Evolutionary conservation across 1,140 invertebrate genomes (phyloP), one percentile per base, ranked within the genome.

Genomic region (Telenomus remus): DNA sequence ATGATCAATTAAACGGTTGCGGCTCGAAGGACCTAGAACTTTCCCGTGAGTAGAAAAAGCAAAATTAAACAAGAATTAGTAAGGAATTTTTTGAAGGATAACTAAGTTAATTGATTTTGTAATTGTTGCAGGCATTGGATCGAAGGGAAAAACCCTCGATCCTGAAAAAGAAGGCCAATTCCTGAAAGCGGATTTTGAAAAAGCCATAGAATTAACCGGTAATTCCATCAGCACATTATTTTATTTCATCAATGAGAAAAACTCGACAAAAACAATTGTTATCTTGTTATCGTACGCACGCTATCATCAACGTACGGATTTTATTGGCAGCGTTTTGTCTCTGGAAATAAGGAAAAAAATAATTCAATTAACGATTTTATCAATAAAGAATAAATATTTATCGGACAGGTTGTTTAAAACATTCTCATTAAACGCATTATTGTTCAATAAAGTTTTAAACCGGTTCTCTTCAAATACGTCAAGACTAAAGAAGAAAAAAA

Each of bases 181-280:
- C 56, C 90, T 93, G 81, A 93, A 93, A 85, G 93, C 93, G 86
- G 94, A 94, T 82, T 95, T 95, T 79, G 94, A 95, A 86, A 90
- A 91, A 81, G 94, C 94, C 72, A 95, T 95, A 81, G 93, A 95
- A 90, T 88, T 93, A 88, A 91, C 93, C 78, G 91, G 91, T 92
- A 82, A 89, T 80, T 83, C 11, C 9, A 8, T n/a, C 16, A 5
- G 19, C 7, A 27, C 6, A 10, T 19, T 8, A 16, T 48, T 27
- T 46, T 15, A 12, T 13, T 46, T 15, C 13, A 13, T 12, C 4
- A 46, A 46, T 46, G 13, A 13, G 14, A 46, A 46, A 13, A 46
- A 13, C 3, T 48, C 4, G 37, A 39, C 1, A 39, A 39, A 39
- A 39, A 39, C 37, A 39, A 39, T 39, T 39, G 37, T 11, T 39